Percentiles rank a stretch among this genome's conserved stretches.
These are phyloP conservation scores for Drosophila paulistorum DNA, from an alignment of 1,140 invertebrate genomes.

Conservation along the genomic window DNA sequence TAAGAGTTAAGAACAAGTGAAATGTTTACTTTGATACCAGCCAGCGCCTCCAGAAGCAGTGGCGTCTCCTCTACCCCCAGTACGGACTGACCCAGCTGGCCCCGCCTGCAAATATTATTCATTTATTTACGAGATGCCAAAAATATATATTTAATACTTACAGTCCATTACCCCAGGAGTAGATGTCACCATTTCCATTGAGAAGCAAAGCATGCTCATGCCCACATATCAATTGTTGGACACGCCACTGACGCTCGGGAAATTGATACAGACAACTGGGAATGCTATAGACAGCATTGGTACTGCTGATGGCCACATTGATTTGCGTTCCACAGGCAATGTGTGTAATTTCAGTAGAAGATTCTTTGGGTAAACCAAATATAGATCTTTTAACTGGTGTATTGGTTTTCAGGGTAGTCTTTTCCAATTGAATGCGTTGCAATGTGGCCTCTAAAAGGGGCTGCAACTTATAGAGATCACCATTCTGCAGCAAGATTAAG, in stretches of 20 bases:
- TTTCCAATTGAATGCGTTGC: constrained; percentile 54
- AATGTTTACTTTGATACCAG: constrained; percentile 86
- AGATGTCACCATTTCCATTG: constrained; percentile 88
- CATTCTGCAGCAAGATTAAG: constrained; percentile 62
- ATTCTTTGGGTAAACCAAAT: constrained; percentile 52
- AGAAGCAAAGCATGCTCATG: constrained; percentile 91
- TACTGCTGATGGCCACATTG: constrained; percentile 83
- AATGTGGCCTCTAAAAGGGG: constrained; percentile 40
- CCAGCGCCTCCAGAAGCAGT: constrained; percentile 87
- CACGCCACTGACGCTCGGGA: constrained; percentile 83
- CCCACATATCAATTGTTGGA: constrained; percentile 88
- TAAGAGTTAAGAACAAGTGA: constrained; percentile 15
- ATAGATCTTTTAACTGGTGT: constrained; percentile 54
- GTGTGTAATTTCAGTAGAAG: constrained; percentile 58
- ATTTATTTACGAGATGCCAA: too few species aligned
- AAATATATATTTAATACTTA: constrained; percentile 81
- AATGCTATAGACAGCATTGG: constrained; percentile 85
- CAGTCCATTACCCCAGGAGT: constrained; percentile 92
- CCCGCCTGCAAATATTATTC: constrained; percentile 85
- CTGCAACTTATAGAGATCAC: constrained; percentile 59
- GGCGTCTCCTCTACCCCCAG: constrained; percentile 87
- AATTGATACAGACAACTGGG: constrained; percentile 85
- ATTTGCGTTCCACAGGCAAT: constrained; percentile 83
- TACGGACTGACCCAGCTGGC: constrained; percentile 91
- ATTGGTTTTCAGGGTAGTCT: constrained; percentile 28